Evolutionary conservation across 2,797 vertebrate genomes (phyloP), one percentile per base, ranked within the genome.

Genomic region (Myotis daubentonii): DNA sequence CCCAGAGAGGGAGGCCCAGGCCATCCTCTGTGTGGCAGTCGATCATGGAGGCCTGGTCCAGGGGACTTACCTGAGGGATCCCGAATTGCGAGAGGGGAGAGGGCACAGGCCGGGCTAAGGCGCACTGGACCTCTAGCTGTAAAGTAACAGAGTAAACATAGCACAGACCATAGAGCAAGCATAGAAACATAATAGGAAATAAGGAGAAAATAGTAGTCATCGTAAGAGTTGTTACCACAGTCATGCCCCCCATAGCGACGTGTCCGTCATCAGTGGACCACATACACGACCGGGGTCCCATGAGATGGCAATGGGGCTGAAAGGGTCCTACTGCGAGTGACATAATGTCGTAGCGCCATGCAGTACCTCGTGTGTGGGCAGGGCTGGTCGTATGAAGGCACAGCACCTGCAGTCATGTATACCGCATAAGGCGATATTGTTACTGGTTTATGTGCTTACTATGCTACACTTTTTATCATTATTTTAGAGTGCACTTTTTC

Each of bases 331-430:
- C 41, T 6, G 19, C 57, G 19, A 13, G 57, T 6, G 11, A 47
- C 79, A 65, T 8, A 20, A 30, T 1, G 25, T 1, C 20, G 6
- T 7, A 12, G 55, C 1, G 5, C 17, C 6, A 6, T 0, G 19
- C 17, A 7, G 13, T 4, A 0, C 38, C 28, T 13, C 17, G 4
- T 5, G 6, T n/a, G 22, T 22, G 7, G 22, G 23, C 30, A 4
- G 20, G 13, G n/a, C 38, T 8, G 1, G 79, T n/a, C 6, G 0
- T 23, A 5, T 15, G 33, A 8, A 23, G 41, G 57, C 41, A 22
- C 19, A 15, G 28, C 38, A 6, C 41, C 28, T 44, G 17, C 79
- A 44, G 8, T n/a, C 44, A 20, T 4, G 3, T 81, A 6, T 28
- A 22, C 8, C 11, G 3, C 38, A 22, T 15, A n/a, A 47, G 41